Percentiles rank a stretch among this genome's conserved stretches.
Conservation (phyloP, 2,797 vertebrate genomes). For the Falco naumanni region DNA sequence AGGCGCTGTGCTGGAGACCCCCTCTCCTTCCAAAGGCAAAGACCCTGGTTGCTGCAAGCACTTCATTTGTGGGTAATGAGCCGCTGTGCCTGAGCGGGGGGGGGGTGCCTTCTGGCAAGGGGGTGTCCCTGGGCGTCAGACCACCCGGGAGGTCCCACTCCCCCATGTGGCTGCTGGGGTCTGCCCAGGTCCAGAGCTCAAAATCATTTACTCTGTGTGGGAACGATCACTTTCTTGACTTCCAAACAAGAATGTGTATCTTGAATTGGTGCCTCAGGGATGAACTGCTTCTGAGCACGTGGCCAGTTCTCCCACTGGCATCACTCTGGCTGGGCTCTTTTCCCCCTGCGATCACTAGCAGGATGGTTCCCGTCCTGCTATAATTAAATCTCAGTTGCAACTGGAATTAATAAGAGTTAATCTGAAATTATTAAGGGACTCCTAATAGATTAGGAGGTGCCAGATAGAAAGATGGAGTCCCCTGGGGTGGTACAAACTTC, state of each 20-base stretch:
- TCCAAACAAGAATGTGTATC: rapidly evolving
- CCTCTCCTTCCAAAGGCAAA: background rate
- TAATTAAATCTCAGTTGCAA: background rate
- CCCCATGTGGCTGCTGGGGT: background rate
- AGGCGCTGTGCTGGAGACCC: rapidly evolving
- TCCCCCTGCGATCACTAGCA: rapidly evolving
- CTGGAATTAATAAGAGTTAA: background rate
- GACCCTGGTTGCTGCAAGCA: rapidly evolving
- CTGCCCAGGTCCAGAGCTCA: background rate
- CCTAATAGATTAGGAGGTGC: background rate
- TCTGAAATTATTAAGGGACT: background rate
- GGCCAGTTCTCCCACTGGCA: background rate
- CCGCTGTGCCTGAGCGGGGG: rapidly evolving
- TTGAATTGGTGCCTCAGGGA: rapidly evolving
- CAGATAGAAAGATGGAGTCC: background rate
- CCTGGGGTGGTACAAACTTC: background rate
- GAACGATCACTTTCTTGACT: background rate
- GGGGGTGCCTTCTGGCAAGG: background rate
- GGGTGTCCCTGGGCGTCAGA: no score
- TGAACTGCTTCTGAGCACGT: background rate
- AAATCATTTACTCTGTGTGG: rapidly evolving
- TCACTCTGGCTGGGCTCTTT: background rate
- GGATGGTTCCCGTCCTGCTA: background rate
- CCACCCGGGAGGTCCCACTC: rapidly evolving
- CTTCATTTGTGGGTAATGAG: rapidly evolving